Base-by-base conservation (phyloP, 1,140 invertebrate genomes). In the Sitophilus oryzae region DNA sequence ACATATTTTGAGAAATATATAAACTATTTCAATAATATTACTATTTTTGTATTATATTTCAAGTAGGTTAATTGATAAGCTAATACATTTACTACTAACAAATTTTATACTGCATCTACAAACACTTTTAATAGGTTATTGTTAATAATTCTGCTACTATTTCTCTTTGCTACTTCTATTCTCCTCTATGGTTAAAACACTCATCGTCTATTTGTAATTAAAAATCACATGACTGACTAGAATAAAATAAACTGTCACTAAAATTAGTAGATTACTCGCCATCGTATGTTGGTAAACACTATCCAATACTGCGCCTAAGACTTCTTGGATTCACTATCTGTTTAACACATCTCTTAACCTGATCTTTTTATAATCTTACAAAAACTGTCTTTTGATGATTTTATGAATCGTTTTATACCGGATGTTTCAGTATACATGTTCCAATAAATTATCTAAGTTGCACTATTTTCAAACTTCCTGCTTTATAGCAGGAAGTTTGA, bases 181-280 rank as follows among this genome's bases (percentile, higher is more conserved):
- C 60, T 60, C 58, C 11, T 56, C 62, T 66, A 66, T 61, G 43
- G 62, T 65, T 66, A 66, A n/a, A 67, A 68, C 64, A 67, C 52
- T 54, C 49, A 62, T 53, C 61, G 61, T 61, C 52, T 52, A 54
- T 54, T 38, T 30, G 35, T 21, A 48, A 49, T 42, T 57, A 64
- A 37, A 56, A 25, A 41, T 64, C 66, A 68, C 64, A 67, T 67
- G 63, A 69, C 67, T 69, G 40, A 22, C 64, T 66, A 66, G 15
- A 23, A 14, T 40, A 21, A 42, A 56, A 52, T 57, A 57, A 62
- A n/a, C n/a, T 59, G 60, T 56, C 53, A 59, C 57, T 63, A 65
- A 56, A 60, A 66, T 63, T 64, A 66, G 59, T 61, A 59, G 58
- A 58, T 69, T 69, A 69, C 67, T 69, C 67, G 66, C 67, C 67